Base-by-base conservation (phyloP, 2,888 invertebrate species). In the Orchesellides sinensis region DNA sequence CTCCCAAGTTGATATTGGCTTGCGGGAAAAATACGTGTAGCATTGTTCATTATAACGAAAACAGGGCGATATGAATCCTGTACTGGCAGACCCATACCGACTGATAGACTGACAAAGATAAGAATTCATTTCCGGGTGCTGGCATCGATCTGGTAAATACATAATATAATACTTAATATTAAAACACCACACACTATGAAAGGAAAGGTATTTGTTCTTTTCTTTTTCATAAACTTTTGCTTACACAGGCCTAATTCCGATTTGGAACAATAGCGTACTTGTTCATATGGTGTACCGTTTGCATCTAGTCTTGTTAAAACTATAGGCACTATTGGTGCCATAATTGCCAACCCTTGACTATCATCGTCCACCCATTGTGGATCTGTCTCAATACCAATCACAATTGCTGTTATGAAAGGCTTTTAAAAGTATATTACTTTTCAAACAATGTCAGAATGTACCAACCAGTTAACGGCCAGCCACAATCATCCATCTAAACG, bases 301-400 rank as follows among this genome's bases (percentile, higher is more conserved):
- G 21, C 29, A n/a, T 17, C 19, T 2, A n/a, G 17, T 23, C 47
- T 6, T 14, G 2, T 17, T 68, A 8, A 2, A 1, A 19, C 2
- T n/a, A 68, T 68, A 0, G 68, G 68, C 27, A 68, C 12, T 12
- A 68, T 52, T 1, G 68, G 68, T n/a, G 68, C 47, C 68, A 68
- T 68, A n/a, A 68, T 19, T 0, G 52, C 68, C 3, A 68, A 19
- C 6, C 29, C 17, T 17, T 68, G 25, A 0, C 19, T 17, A 29
- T 68, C 68, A n/a, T 52, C 68, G 29, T 68, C 68, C n/a, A 68
- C 68, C 49, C 49, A 68, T 17, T 68, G 49, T 3, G 68, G 68
- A 0, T n/a, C n/a, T n/a, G n/a, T n/a, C n/a, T n/a, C n/a, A n/a
- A n/a, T n/a, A n/a, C n/a, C n/a, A n/a, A n/a, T n/a, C n/a, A n/a